Conservation (phyloP, 2,113 vertebrate species). For the Erythrocercus mccallii region DNA sequence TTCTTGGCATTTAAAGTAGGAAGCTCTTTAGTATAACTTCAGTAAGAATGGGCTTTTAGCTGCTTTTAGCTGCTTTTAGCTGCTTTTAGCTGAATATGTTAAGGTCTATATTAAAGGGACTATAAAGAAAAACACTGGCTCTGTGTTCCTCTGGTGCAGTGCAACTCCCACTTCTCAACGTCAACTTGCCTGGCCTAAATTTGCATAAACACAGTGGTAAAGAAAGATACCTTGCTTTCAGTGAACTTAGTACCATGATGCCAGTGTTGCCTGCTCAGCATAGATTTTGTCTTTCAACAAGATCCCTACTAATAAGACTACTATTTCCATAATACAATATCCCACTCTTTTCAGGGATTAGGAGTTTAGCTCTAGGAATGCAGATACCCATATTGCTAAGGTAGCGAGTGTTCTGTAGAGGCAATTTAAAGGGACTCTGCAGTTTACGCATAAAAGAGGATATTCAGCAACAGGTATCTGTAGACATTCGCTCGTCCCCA, state of each 20-base stretch:
- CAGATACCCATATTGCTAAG: neutral
- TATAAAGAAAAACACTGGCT: too few species aligned
- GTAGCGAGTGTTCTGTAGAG: neutral
- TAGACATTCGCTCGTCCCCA: neutral
- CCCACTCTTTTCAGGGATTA: neutral
- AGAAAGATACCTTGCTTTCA: neutral
- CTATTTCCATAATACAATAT: neutral
- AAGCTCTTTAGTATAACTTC: neutral
- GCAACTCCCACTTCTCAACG: neutral
- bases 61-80: neutral
- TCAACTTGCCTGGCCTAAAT: neutral
- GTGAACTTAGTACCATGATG: neutral
- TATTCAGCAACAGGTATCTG: neutral
- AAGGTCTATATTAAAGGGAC: neutral
- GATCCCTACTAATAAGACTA: neutral
- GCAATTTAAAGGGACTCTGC: neutral
- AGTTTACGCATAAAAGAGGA: neutral
- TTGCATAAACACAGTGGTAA: neutral
- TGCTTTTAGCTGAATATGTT: neutral
- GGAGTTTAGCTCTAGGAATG: neutral
- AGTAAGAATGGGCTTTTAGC: neutral
- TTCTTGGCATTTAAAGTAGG: neutral
- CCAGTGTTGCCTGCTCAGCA: neutral
- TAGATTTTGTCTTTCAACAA: neutral
- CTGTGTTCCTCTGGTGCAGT: rapidly evolving